phyloP scores from a whole-genome alignment of 2,888 invertebrate genomes.

The Siphlonurus alternatus region DNA sequence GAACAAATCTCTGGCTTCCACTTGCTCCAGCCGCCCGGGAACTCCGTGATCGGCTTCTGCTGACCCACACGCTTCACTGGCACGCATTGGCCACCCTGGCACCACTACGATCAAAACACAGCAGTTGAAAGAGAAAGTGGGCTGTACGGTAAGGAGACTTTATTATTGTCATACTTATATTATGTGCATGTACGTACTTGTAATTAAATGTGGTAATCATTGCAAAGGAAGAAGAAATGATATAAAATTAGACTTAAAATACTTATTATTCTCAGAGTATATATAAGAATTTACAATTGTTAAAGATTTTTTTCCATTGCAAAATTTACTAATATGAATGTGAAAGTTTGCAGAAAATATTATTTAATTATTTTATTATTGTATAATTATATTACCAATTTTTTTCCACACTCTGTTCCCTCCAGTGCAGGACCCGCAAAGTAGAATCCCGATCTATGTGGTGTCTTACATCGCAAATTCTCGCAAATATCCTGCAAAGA shows the following conservation, averaged over 20 bases:
- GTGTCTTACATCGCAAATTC: constrained; percentile 52
- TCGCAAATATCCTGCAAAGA: constrained; percentile 34
- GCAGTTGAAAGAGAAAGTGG: too few relatives aligned
- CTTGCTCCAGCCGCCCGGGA: constrained; percentile 41
- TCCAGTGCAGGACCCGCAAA: constrained; percentile 69
- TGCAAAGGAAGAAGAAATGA: too few relatives aligned
- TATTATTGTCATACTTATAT: too few relatives aligned
- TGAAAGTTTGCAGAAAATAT: background rate
- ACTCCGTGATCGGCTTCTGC: constrained; percentile 23
- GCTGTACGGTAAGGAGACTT: too few relatives aligned
- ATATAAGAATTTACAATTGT: too few relatives aligned
- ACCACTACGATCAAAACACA: too few relatives aligned
- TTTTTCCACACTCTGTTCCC: constrained; percentile 50
- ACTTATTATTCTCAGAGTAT: too few relatives aligned
- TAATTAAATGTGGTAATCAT: too few relatives aligned
- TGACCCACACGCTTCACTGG: constrained; percentile 20
- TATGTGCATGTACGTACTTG: too few relatives aligned
- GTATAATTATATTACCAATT: background rate
- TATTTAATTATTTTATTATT: background rate
- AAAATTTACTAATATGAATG: background rate
- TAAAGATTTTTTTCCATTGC: too few relatives aligned
- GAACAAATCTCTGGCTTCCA: constrained; percentile 43
- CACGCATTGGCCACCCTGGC: constrained; percentile 46
- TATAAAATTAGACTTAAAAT: too few relatives aligned
- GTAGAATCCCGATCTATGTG: constrained; percentile 54